Conservation (phyloP, 2,797 vertebrate genomes). For the Acropternis orthonyx region DNA sequence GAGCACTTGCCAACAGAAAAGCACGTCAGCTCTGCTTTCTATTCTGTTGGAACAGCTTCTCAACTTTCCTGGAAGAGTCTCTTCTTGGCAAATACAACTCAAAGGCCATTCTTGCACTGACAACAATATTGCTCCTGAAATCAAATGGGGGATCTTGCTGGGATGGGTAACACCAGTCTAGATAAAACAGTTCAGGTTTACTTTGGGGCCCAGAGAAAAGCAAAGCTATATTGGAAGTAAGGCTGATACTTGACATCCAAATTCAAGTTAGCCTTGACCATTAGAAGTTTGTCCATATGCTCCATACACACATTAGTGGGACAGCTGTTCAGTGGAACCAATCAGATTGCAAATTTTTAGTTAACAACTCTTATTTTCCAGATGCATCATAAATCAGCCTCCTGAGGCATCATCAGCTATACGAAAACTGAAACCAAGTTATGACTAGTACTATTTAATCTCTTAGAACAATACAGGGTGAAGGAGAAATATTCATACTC, state of each 20-base stretch:
- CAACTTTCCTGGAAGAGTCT: conserved; percentile 49
- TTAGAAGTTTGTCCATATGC: background rate
- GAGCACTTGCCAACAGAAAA: conserved; percentile 4
- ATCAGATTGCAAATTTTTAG: background rate
- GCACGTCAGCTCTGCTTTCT: conserved; percentile 37
- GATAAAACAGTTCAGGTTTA: background rate
- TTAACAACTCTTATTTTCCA: background rate
- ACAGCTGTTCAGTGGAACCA: background rate
- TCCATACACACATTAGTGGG: fast-evolving
- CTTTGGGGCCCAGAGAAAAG: background rate
- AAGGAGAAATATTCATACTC: conserved; percentile 69
- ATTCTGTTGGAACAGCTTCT: conserved; percentile 41
- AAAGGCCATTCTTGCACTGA: background rate
- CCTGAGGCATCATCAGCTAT: background rate
- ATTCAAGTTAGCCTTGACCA: background rate
- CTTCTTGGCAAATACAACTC: background rate
- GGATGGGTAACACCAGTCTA: background rate
- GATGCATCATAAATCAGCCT: background rate
- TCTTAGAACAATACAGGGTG: background rate
- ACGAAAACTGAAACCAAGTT: background rate
- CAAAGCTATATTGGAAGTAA: background rate
- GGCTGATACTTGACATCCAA: background rate
- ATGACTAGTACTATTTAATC: background rate
- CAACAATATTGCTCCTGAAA: background rate
- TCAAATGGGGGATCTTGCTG: background rate